phyloP scores from a whole-genome alignment of 2,888 invertebrate genomes.

The Heliconius sara region DNA sequence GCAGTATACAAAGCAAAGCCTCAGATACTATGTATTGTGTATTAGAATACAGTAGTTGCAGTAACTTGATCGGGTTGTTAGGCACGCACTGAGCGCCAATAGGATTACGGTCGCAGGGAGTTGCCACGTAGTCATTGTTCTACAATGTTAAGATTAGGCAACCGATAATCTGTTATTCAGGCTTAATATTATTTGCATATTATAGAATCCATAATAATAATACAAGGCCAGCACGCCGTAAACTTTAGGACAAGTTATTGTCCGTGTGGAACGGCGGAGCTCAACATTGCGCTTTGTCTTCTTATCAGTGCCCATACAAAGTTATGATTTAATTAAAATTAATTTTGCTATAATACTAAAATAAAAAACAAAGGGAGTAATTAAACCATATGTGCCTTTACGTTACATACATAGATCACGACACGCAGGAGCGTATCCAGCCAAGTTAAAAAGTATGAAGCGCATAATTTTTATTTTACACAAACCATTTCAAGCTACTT shows the following conservation, averaged over 20 bases:
- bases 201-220: slow-evolving; percentile 12
- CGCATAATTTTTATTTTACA: no score
- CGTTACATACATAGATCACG: no score
- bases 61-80: slow-evolving; percentile 26
- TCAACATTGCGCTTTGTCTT: no score
- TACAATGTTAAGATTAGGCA: slow-evolving; percentile 27
- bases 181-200: slow-evolving; percentile 21
- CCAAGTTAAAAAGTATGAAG: no score
- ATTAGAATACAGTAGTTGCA: slow-evolving; percentile 19
- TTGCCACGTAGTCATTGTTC: slow-evolving; percentile 31
- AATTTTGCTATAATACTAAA: no score
- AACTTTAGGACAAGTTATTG: not conserved
- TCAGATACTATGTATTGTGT: not conserved
- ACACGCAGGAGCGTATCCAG: no score
- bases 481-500: no score
- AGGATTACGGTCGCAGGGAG: slow-evolving; percentile 29
- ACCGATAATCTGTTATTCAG: slow-evolving; percentile 25
- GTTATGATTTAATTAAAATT: no score
- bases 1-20: not conserved
- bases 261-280: no score
- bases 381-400: no score
- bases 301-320: no score
- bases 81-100: slow-evolving; percentile 29
- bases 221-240: not conserved
- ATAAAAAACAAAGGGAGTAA: no score